phyloP scores from a whole-genome alignment of 2,113 vertebrate species.

The Chaetorhynchus papuensis region DNA sequence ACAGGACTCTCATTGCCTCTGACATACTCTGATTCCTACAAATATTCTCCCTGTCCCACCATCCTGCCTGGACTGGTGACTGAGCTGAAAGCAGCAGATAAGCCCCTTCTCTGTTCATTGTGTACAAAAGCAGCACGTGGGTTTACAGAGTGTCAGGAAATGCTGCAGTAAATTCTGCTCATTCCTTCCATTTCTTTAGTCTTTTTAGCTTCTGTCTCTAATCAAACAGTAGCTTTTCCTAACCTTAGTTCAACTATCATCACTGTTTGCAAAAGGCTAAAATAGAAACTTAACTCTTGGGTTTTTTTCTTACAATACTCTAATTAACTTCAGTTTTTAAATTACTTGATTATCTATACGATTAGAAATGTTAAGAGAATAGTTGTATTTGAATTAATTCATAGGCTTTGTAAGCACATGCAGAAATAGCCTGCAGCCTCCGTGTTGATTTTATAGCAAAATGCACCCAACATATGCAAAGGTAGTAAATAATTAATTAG shows the following conservation, averaged over 20 bases:
- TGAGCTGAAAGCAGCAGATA: not conserved
- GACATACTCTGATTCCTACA: not conserved
- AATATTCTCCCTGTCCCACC: not conserved
- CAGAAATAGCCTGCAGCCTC: conserved; percentile 4
- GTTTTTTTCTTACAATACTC: conserved; percentile 19
- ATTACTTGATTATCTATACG: not conserved
- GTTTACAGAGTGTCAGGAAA: not conserved
- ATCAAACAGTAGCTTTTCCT: not conserved
- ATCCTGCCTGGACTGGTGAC: not conserved
- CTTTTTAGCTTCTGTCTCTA: not conserved
- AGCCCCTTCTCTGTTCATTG: not conserved
- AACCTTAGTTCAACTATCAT: not conserved
- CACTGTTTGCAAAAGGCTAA: not conserved
- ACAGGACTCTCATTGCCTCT: not conserved
- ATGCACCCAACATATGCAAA: not conserved
- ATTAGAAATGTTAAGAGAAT: conserved; percentile 39
- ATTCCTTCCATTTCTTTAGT: not conserved
- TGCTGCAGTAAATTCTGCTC: not conserved
- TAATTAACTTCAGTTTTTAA: conserved; percentile 32
- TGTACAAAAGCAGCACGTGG: rapidly evolving
- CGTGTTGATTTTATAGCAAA: not conserved
- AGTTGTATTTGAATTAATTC: not conserved
- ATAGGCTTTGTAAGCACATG: not conserved
- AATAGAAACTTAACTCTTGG: not conserved
- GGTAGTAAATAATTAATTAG: conserved; percentile 20